Percentiles rank a stretch among this genome's conserved stretches.
Conservation (phyloP, 2,888 invertebrate species). For the Agrenia bidenticulata region DNA sequence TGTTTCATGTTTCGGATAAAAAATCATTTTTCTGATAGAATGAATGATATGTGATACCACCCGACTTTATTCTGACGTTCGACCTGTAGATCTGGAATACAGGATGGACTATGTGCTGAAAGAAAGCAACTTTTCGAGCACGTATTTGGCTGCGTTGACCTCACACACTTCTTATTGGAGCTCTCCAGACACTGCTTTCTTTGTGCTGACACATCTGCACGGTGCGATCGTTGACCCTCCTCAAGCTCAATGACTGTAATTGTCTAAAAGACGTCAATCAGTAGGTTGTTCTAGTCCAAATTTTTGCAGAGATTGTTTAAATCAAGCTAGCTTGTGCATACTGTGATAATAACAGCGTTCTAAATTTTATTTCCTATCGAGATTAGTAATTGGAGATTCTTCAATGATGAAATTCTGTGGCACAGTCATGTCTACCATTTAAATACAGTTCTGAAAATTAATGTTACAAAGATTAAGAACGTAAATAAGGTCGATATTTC, state of each 20-base stretch:
- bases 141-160: conserved; percentile 64
- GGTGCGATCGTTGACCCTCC: conserved; percentile 34
- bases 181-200: conserved; percentile 66
- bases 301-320: conserved; percentile 2
- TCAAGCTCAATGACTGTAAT: conserved; percentile 5
- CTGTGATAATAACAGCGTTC: conserved; percentile 13
- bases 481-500: too few relatives aligned
- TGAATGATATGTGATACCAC: too few relatives aligned
- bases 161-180: conserved; percentile 68
- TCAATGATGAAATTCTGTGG: background rate
- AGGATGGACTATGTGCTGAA: conserved; percentile 65
- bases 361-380: background rate
- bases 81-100: conserved; percentile 62
- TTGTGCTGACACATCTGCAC: conserved; percentile 56
- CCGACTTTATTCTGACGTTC: too few relatives aligned
- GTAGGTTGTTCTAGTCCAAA: background rate
- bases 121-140: conserved; percentile 62
- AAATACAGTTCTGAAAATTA: too few relatives aligned
- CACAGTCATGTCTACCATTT: conserved; percentile 5
- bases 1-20: background rate
- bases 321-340: conserved; percentile 5
- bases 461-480: too few relatives aligned
- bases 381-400: conserved; percentile 9
- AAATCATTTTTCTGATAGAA: too few relatives aligned
- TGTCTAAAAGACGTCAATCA: background rate